phyloP scores from a whole-genome alignment of 2,797 vertebrate species.

The Poecile montanus region DNA sequence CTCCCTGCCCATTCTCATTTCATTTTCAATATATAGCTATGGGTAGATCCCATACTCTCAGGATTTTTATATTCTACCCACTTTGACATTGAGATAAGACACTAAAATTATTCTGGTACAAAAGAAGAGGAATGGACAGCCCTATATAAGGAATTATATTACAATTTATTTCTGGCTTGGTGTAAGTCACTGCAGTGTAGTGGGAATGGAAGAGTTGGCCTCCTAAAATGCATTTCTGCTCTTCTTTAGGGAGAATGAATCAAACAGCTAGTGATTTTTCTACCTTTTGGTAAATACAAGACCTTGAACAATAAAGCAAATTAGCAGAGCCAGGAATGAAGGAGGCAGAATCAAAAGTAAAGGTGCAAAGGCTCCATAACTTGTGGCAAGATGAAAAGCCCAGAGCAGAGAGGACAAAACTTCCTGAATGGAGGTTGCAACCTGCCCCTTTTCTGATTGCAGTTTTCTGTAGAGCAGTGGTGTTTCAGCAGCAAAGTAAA shows the following conservation, averaged over 20 bases:
- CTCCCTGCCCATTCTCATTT: neutral
- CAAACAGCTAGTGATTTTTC: neutral
- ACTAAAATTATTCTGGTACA: neutral
- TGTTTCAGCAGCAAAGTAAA: neutral
- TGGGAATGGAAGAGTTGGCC: neutral
- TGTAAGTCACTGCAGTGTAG: neutral
- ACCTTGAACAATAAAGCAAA: neutral
- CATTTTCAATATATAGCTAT: neutral
- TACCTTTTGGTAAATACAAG: neutral
- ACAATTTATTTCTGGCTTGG: neutral
- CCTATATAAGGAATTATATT: neutral
- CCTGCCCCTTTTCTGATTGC: neutral
- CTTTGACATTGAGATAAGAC: neutral
- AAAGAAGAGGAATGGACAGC: neutral
- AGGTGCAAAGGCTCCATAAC: neutral
- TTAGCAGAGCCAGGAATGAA: neutral
- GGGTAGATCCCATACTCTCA: neutral
- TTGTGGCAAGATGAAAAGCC: neutral
- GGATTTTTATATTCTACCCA: neutral
- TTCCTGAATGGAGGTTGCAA: fast-evolving
- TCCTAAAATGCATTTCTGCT: neutral
- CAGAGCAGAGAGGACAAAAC: neutral
- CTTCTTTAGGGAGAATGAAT: neutral
- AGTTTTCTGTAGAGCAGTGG: neutral
- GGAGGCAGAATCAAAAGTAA: neutral